A percentile compares a stretch with the other conserved stretches of the same genome.
phyloP scores from a whole-genome alignment of 2,797 vertebrate species.

The Rhyacichthys aspro region DNA sequence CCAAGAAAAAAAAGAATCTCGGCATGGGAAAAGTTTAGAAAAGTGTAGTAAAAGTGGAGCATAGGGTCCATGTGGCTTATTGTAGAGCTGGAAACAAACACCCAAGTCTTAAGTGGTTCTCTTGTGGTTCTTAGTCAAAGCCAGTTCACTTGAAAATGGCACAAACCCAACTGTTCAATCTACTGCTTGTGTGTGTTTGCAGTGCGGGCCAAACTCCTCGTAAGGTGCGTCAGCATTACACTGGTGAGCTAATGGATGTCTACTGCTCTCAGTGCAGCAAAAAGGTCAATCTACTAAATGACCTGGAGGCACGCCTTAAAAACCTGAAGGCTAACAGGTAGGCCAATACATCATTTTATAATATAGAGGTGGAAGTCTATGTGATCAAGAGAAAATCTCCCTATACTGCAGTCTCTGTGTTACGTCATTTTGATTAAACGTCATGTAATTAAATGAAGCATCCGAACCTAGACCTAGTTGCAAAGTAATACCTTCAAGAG shows the following conservation, averaged over 20 bases:
- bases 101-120: neutral
- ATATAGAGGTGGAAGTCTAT: neutral
- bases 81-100: conserved; percentile 1
- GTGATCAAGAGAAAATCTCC: too few species aligned
- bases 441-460: too few species aligned
- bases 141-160: conserved; percentile 6
- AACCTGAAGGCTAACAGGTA: conserved; percentile 95
- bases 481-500: too few species aligned
- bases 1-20: too few species aligned
- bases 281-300: conserved; percentile 94
- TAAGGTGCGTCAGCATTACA: conserved; percentile 87
- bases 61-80: neutral
- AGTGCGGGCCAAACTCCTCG: conserved; percentile 94
- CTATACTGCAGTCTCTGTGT: neutral
- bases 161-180: neutral
- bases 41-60: conserved; percentile 28
- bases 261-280: conserved; percentile 99
- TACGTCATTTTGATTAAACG: too few species aligned
- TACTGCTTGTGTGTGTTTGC: conserved; percentile 41
- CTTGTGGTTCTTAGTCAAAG: neutral
- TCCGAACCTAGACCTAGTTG: too few species aligned
- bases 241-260: conserved; percentile 87
- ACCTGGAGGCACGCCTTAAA: conserved; percentile 94
- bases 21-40: conserved; percentile 26
- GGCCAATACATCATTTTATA: neutral